These are phyloP conservation scores for Lepidonotus clava DNA, from an alignment of 2,888 invertebrate species.

Conservation along the genomic window DNA sequence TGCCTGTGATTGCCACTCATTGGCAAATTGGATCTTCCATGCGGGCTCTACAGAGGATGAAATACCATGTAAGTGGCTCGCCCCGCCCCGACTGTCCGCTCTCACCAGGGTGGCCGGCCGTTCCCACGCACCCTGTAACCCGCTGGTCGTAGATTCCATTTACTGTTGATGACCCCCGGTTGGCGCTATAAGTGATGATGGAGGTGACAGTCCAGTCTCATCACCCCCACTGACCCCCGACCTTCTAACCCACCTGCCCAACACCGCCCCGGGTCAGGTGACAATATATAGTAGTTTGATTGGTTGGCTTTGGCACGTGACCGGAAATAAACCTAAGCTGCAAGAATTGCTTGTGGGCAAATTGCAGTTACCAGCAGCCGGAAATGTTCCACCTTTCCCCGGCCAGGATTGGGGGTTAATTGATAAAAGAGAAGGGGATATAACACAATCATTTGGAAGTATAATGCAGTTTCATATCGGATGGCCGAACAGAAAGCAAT, in stretches of 20 bases:
- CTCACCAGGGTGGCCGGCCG: background rate
- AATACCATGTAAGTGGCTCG: conserved; percentile 1
- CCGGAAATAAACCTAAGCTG: background rate
- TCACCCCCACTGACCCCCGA: background rate
- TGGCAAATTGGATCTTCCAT: background rate
- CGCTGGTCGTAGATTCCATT: background rate
- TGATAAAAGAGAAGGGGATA: too few relatives aligned
- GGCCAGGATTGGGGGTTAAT: too few relatives aligned
- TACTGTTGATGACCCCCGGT: background rate
- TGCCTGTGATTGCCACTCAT: too few relatives aligned
- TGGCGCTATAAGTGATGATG: background rate
- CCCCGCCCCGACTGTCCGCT: background rate
- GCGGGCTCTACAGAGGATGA: background rate
- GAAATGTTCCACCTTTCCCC: too few relatives aligned
- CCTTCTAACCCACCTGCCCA: background rate
- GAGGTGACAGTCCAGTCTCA: background rate
- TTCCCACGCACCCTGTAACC: background rate
- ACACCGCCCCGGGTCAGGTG: background rate
- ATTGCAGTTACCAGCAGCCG: background rate
- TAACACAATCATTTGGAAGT: too few relatives aligned
- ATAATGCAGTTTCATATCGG: too few relatives aligned
- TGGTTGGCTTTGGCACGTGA: background rate
- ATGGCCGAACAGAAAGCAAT: too few relatives aligned
- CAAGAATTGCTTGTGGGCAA: background rate
- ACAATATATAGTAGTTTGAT: background rate